Percentiles rank a stretch among this genome's conserved stretches.
Conservation (phyloP, 2,888 invertebrate genomes). For the Oscheius myriophilus region DNA sequence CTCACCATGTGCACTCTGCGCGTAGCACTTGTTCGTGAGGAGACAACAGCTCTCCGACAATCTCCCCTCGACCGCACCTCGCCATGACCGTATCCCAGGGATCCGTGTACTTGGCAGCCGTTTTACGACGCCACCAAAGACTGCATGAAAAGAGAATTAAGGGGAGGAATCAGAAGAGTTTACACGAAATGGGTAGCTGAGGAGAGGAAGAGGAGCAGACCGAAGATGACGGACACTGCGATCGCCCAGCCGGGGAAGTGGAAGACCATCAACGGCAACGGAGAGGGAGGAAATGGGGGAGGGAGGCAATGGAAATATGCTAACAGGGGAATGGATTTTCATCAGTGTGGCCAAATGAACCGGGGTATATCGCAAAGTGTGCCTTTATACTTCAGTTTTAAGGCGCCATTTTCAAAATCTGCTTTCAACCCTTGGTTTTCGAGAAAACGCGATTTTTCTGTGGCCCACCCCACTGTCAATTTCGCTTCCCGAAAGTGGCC, state of each 20-base stretch:
- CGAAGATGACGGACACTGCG: conserved; percentile 5
- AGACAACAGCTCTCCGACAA: conserved; percentile 21
- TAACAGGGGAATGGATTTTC: too few species aligned
- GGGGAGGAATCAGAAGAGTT: background rate
- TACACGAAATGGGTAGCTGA: conserved; percentile 1
- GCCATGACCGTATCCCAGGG: conserved; percentile 18
- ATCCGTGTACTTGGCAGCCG: conserved; percentile 10
- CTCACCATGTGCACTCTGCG: conserved; percentile 21
- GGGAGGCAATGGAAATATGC: too few species aligned
- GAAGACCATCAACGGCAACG: too few species aligned
- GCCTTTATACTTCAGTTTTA: too few species aligned
- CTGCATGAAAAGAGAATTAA: background rate
- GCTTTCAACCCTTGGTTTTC: too few species aligned
- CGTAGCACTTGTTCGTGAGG: conserved; percentile 18
- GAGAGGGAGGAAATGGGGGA: too few species aligned
- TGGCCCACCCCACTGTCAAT: too few species aligned
- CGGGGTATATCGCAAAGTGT: too few species aligned
- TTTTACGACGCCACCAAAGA: conserved; percentile 13
- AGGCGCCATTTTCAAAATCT: too few species aligned
- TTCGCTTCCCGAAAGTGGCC: too few species aligned
- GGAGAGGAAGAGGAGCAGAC: conserved; percentile 4
- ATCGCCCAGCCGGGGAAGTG: conserved; percentile 14
- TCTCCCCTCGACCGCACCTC: conserved; percentile 21
- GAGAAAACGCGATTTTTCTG: too few species aligned
- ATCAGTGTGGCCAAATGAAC: too few species aligned